Evolutionary conservation across 2,888 invertebrate genomes (phyloP), one percentile per base, ranked within the genome.

Genomic region (Agonopterix heracliana): DNA sequence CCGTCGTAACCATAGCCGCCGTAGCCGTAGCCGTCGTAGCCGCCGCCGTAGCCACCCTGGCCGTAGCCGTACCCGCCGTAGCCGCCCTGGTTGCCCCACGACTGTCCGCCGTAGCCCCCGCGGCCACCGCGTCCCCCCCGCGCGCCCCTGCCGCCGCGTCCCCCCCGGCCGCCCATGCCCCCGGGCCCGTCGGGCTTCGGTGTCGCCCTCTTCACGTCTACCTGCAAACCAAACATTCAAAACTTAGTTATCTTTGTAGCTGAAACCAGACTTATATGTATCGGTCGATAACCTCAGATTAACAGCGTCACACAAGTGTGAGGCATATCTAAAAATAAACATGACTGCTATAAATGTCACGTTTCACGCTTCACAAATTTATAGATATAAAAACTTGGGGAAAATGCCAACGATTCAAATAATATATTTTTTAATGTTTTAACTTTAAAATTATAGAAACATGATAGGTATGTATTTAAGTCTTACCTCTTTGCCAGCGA

Each of bases 161-260:
- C 87, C 0, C 93, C 92, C 17, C 93, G 92, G 42, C 91, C 90
- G 35, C 92, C 90, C 68, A 90, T 86, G 48, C 93, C 93, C 12
- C 94, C 93, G 45, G 92, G 90, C 13, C 92, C 92, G 64, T 96
- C 95, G 2, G 95, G 95, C 81, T 96, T 96, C 9, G 97, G 97
- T 48, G 97, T 97, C 44, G 98, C 98, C 74, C 96, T 95, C 87
- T 98, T 98, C 40, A 98, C 97, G 82, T 98, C 98, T 52, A 97
- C 95, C 94, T 94, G 73, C 8, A 35, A 12, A 13, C 1, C 2
- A 3, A 26, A 26, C 26, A 26, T 26, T 26, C 26, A 26, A 1
- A 1, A 5, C 5, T 26, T 26, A 26, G 26, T 26, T 2, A 26
- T 26, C 26, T 26, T 26, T 26, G 3, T 5, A 5, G 3, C 26